Evolutionary conservation across 2,113 vertebrate species (phyloP), one percentile per base, ranked within the genome.

Genomic region (Dicrurus megarhynchus): DNA sequence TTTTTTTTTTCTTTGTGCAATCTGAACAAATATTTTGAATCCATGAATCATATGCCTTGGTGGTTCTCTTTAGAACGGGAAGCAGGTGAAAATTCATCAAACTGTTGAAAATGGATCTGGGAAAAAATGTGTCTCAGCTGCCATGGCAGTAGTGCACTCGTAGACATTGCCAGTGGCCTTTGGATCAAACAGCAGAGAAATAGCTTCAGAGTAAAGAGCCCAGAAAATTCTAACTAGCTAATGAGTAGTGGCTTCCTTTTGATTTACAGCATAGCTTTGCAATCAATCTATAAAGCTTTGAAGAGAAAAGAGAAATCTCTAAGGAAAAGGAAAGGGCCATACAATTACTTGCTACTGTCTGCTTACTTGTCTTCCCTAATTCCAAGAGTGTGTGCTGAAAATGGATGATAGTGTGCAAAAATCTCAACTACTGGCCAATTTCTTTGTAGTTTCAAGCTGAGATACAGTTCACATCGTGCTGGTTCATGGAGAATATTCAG

Each of bases 181-280:
- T 86, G 98, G 98, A 99, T 99, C 98, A 99, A 98, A 98, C 97
- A 97, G 96, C 61, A 86, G 91, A 97, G 98, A 98, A 98, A 98
- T 87, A 96, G 96, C 96, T 98, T 97, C 93, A 85, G 95, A 91
- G 98, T 81, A 92, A 94, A 97, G 97, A 98, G 96, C 96, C 70
- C 37, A 55, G 95, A 97, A 98, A 98, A 98, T 98, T 97, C 97
- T 95, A 90, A 97, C 95, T 78, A 98, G 98, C 98, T 98, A 98
- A 98, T 98, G 97, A 98, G 97, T 97, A 97, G 96, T 91, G 96
- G 93, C 97, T 98, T 97, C 95, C 96, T 98, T 98, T 98, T 98
- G 98, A 98, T 99, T 98, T 97, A 96, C 91, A 64, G 94, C 96
- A 76, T 96, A 97, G 94, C 97, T 97, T 96, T 97, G 75, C 97